Evolutionary conservation across 2,113 vertebrate species (phyloP).

Genomic region (Triplophysa dalaica): DNA sequence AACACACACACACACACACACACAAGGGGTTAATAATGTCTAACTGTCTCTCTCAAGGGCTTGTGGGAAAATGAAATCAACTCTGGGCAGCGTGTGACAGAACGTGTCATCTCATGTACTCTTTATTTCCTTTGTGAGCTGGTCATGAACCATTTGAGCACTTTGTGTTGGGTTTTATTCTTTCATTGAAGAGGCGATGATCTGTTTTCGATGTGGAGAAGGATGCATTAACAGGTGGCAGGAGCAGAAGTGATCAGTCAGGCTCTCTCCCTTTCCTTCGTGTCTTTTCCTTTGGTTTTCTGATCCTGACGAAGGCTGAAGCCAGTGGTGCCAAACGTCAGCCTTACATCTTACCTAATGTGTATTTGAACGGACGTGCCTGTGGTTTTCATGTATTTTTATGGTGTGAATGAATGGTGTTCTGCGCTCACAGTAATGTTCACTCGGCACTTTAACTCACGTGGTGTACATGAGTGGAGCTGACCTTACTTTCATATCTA

Average conservation of each 20-base stretch:
- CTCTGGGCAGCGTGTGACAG: constrained; percentile 26
- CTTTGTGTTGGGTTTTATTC: constrained; percentile 34
- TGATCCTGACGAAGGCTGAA: constrained; percentile 17
- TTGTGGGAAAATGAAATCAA: constrained; percentile 15
- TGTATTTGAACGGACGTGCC: constrained; percentile 16
- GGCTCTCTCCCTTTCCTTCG: background rate
- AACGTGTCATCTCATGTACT: constrained; percentile 31
- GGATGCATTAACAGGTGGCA: no score
- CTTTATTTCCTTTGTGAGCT: constrained; percentile 18
- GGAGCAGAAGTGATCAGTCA: no score
- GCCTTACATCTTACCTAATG: constrained; percentile 21
- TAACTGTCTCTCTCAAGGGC: constrained; percentile 21
- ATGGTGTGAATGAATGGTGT: background rate
- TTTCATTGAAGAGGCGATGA: constrained; percentile 21
- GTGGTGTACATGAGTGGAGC: background rate
- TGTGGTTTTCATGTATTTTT: constrained; percentile 1
- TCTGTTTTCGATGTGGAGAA: background rate
- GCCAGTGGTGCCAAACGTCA: constrained; percentile 64
- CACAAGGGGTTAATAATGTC: no score
- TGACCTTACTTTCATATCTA: constrained; percentile 47
- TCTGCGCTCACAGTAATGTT: background rate
- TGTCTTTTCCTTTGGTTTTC: background rate
- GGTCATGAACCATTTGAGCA: constrained; percentile 36
- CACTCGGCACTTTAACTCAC: constrained; percentile 49
- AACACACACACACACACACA: no score